A percentile compares a stretch with the other conserved stretches of the same genome.
Conservation (phyloP, 2,797 vertebrate species). For the Petrocephalus sullivani region DNA sequence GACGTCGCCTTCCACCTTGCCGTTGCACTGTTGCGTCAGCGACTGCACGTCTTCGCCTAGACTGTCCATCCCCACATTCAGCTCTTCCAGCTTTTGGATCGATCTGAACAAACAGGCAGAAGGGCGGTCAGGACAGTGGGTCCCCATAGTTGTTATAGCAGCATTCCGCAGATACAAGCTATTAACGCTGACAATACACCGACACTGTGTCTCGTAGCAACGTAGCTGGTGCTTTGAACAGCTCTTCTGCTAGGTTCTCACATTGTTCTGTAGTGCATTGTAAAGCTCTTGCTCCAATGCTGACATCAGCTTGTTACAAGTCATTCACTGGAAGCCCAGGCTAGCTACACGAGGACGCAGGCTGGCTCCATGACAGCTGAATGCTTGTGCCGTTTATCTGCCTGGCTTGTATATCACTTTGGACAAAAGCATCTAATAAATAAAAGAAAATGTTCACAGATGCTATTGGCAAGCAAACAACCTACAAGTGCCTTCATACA, state of each 20-base stretch:
- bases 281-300: not conserved
- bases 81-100: constrained; percentile 92
- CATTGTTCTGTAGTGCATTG: not conserved
- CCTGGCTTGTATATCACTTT: not conserved
- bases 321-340: not conserved
- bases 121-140: not conserved
- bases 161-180: not conserved
- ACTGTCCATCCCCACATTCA: constrained; percentile 91
- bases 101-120: constrained; percentile 64
- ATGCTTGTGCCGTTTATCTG: not conserved
- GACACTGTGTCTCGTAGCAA: not conserved
- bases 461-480: not conserved
- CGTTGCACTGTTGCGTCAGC: constrained; percentile 79
- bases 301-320: not conserved
- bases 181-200: not conserved
- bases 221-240: not conserved
- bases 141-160: not conserved
- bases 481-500: not conserved
- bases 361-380: not conserved
- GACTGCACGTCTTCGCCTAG: constrained; percentile 78
- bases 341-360: not conserved
- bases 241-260: not conserved
- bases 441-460: not conserved
- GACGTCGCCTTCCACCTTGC: constrained; percentile 61
- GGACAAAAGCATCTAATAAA: not conserved